Evolutionary conservation across 2,113 vertebrate species (phyloP).

Genomic region (Bungarus multicinctus): DNA sequence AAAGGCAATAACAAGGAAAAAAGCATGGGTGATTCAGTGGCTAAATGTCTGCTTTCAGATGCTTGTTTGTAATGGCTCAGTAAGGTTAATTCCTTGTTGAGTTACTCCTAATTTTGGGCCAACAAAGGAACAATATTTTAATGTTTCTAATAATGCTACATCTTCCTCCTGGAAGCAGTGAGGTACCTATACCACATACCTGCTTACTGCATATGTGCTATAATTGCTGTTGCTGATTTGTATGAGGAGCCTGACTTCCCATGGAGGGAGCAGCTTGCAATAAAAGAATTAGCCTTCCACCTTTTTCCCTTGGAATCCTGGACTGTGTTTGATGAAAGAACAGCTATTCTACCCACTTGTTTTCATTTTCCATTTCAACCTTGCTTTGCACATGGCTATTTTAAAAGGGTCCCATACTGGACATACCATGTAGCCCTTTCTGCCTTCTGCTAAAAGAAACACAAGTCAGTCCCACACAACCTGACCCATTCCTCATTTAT

Average conservation of each 20-base stretch:
- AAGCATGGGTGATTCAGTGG: constrained; percentile 44
- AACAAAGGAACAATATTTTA: constrained; percentile 36
- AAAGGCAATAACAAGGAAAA: constrained; percentile 50
- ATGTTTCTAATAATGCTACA: not conserved
- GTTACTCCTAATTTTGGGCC: not conserved
- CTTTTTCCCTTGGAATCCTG: not conserved
- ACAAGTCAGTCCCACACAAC: not conserved
- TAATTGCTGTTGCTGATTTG: constrained; percentile 10
- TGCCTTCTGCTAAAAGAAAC: not conserved
- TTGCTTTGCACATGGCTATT: not conserved
- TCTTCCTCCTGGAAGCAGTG: not conserved
- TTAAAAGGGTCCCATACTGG: not conserved
- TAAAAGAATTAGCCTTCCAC: not conserved
- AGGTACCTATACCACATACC: constrained; percentile 13
- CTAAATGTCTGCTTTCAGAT: not conserved
- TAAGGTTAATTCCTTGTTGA: not conserved
- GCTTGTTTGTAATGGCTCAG: not conserved
- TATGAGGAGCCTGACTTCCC: not conserved
- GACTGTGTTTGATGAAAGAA: accelerated
- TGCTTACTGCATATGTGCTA: constrained; percentile 23
- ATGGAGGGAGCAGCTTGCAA: constrained; percentile 9
- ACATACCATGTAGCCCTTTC: not conserved
- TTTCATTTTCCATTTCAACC: not conserved
- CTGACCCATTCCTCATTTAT: not conserved
- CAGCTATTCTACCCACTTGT: not conserved